Evolutionary conservation across 2,113 vertebrate genomes (phyloP).

Genomic region (Onychostruthus taczanowskii): DNA sequence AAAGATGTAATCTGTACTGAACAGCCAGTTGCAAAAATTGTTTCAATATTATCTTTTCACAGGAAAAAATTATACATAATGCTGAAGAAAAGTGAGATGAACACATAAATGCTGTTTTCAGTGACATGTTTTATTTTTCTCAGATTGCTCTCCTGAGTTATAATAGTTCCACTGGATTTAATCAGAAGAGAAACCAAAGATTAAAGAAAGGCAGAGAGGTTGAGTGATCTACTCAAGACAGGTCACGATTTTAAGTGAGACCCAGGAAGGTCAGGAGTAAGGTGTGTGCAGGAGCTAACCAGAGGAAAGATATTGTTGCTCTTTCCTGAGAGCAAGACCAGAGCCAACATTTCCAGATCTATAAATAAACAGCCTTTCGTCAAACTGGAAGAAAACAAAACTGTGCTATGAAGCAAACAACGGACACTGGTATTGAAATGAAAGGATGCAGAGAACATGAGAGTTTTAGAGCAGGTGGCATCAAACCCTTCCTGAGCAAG

Average conservation of each 20-base stretch:
- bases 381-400: not conserved
- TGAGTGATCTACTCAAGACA: not conserved
- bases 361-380: not conserved
- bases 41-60: slow-evolving; percentile 20
- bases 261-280: not conserved
- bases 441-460: not conserved
- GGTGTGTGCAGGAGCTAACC: not conserved
- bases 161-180: not conserved
- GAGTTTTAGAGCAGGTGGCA: slow-evolving; percentile 45
- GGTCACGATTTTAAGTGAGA: not conserved
- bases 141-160: not conserved
- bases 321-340: not conserved
- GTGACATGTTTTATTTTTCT: not conserved
- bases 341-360: not conserved
- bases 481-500: slow-evolving; percentile 16
- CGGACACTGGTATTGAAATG: not conserved
- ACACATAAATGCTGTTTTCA: slow-evolving; percentile 21
- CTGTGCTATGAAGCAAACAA: not conserved
- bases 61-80: slow-evolving; percentile 1
- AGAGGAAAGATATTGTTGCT: not conserved
- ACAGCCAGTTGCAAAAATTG: not conserved
- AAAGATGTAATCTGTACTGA: not conserved
- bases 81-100: slow-evolving; percentile 4
- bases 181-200: not conserved
- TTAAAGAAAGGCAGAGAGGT: not conserved